Evolutionary conservation across 2,113 vertebrate genomes (phyloP).

Genomic region (Zootoca vivipara): DNA sequence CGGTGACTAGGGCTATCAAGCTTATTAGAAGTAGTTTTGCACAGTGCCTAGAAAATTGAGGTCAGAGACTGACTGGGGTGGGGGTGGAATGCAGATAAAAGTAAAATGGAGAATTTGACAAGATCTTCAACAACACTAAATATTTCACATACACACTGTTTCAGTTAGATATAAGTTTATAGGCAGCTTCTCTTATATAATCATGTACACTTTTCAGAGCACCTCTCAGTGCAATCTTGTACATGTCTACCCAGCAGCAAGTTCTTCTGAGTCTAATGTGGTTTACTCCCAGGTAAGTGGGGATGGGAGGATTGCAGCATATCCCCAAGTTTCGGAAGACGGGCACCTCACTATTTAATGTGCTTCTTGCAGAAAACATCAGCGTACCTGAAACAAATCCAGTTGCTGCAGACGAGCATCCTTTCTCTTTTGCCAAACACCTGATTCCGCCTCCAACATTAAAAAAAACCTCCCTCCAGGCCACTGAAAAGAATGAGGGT

Average conservation of each 20-base stretch:
- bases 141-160: not conserved
- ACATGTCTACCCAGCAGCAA: not conserved
- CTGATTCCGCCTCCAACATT: too few relatives aligned
- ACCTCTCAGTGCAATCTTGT: not conserved
- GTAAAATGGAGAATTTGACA: not conserved
- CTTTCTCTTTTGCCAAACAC: not conserved
- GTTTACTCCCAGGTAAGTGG: not conserved
- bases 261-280: not conserved
- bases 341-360: not conserved
- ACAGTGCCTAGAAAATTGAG: not conserved
- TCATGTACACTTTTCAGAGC: not conserved
- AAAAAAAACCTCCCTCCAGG: too few relatives aligned
- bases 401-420: not conserved
- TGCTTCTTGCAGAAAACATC: not conserved
- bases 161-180: not conserved
- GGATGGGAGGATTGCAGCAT: not conserved
- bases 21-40: not conserved
- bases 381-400: not conserved
- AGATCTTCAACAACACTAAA: not conserved
- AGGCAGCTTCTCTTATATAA: not conserved
- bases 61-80: too few relatives aligned
- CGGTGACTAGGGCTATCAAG: not conserved
- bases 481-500: not conserved
- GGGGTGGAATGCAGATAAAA: not conserved
- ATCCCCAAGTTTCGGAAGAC: not conserved